Percentiles rank a stretch among this genome's conserved stretches.
phyloP scores from a whole-genome alignment of 2,888 invertebrate species.

The Bimastos eiseni region DNA sequence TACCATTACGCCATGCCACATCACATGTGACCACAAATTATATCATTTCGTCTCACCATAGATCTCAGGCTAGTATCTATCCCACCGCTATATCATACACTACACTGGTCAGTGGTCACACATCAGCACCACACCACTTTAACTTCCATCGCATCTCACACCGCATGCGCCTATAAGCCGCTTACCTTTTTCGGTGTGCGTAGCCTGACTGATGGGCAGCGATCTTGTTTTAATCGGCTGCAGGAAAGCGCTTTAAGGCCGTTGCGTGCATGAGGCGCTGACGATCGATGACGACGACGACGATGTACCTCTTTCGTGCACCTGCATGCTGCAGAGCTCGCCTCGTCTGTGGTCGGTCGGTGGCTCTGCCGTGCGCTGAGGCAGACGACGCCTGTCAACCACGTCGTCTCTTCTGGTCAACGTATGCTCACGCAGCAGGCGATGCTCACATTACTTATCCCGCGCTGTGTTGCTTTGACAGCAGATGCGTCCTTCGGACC shows the following conservation, averaged over 20 bases:
- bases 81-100: neutral
- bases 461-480: neutral
- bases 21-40: neutral
- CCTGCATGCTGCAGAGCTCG: neutral
- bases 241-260: neutral
- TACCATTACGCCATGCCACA: neutral
- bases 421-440: neutral
- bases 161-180: neutral
- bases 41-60: neutral
- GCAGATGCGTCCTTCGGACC: neutral
- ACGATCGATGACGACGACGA: neutral
- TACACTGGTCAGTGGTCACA: neutral
- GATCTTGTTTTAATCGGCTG: neutral
- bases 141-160: neutral
- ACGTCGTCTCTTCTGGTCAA: neutral
- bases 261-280: neutral
- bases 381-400: neutral
- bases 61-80: neutral
- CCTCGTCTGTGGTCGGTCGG: neutral
- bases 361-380: neutral
- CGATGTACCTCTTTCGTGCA: neutral
- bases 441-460: neutral
- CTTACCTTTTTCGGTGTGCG: neutral
- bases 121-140: neutral
- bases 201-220: neutral